phyloP scores from a whole-genome alignment of 2,888 invertebrate species.

The Chironomus tentans region DNA sequence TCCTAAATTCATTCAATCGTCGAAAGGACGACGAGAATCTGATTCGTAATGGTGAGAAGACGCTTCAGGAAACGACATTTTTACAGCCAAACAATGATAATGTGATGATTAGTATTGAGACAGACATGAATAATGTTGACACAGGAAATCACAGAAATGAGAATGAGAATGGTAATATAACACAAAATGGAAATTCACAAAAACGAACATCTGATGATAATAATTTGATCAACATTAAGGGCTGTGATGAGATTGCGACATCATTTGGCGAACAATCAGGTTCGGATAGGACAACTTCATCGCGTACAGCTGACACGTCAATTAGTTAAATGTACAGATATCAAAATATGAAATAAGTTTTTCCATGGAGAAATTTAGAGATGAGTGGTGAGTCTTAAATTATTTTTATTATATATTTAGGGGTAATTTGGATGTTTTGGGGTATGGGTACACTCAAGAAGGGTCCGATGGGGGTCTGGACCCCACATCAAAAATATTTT shows the following conservation, averaged over 20 bases:
- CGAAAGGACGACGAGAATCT: slow-evolving; percentile 3
- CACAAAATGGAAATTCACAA: background rate
- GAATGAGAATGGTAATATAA: background rate
- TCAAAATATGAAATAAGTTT: too few species aligned
- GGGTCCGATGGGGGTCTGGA: too few species aligned
- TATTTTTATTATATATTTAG: too few species aligned
- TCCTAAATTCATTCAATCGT: slow-evolving; percentile 2
- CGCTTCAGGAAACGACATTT: slow-evolving; percentile 13
- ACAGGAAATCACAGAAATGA: background rate
- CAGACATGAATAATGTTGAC: background rate
- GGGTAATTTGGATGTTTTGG: too few species aligned
- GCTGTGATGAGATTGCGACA: background rate
- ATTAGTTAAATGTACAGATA: slow-evolving; percentile 7
- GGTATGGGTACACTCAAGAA: too few species aligned
- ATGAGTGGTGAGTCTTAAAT: background rate
- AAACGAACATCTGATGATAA: slow-evolving; percentile 1
- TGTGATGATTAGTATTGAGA: slow-evolving; percentile 16
- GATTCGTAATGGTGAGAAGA: slow-evolving; percentile 16
- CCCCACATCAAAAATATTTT: too few species aligned
- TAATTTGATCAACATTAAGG: slow-evolving; percentile 6
- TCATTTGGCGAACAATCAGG: background rate
- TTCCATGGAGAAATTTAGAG: too few species aligned
- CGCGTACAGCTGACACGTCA: slow-evolving; percentile 12
- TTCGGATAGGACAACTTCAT: background rate
- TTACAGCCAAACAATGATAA: slow-evolving; percentile 10